Base-by-base conservation (phyloP, 2,797 vertebrate genomes). In the Glyptemys insculpta region DNA sequence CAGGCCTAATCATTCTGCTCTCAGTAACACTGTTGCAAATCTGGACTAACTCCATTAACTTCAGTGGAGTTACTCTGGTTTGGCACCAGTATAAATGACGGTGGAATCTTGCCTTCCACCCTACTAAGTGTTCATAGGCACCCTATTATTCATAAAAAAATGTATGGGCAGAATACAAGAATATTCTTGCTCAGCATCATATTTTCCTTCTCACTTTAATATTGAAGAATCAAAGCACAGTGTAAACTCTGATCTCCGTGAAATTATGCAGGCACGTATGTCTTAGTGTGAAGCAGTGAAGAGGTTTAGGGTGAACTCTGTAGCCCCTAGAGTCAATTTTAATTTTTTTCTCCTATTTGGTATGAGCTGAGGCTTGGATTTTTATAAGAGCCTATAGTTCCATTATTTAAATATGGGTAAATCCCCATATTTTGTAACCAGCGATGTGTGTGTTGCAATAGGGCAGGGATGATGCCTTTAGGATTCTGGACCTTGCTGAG, bases 401-500 rank as follows among this genome's bases (percentile, higher is more conserved):
- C 89, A 95, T 93, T 68, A 0, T 91, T 93, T n/a, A n/a, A n/a
- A n/a, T n/a, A n/a, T 5, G 19, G 53, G 54, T 92, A 88, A 94
- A 94, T 85, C 92, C 85, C 19, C 92, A 85, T 8, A 53, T 88
- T 74, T 91, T 62, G 89, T 78, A 78, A 78, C 74, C 27, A 29
- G 8, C 8, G 92, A 93, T 1, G 85, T 16, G 11, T 80, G 85
- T 72, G 62, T n/a, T 88, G 88, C 76, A 78, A 92, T 94, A 97
- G 95, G 95, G 96, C 82, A 96, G 97, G 93, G 91, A 92, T 2
- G 0, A 79, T 92, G 92, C 49, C 83, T 93, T 81, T 44, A 78
- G 94, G 79, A 79, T 83, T 76, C 27, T 72, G 85, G 92, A 87
- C 89, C 41, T 76, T 27, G 89, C 0, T 18, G 87, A 88, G 72